Conservation (phyloP, 2,888 invertebrate genomes). For the Acleris holmiana region DNA sequence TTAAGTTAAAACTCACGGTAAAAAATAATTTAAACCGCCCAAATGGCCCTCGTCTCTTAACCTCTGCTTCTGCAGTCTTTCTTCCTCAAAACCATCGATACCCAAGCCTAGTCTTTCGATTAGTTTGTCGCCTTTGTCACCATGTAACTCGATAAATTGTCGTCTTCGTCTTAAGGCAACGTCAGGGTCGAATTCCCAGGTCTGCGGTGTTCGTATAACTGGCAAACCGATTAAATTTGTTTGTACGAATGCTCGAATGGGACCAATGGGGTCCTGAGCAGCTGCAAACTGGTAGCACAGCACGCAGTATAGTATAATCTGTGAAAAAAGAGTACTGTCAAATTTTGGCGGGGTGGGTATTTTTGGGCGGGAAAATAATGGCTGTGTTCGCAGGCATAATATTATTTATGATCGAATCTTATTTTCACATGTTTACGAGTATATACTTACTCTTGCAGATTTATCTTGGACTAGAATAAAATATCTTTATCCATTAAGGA, state of each 20-base stretch:
- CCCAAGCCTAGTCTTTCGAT: constrained; percentile 88
- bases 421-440: too few species aligned
- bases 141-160: constrained; percentile 86
- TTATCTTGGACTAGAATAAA: too few species aligned
- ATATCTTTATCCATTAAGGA: too few species aligned
- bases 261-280: constrained; percentile 55
- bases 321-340: constrained; percentile 51
- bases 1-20: constrained; percentile 48
- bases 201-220: constrained; percentile 81
- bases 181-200: constrained; percentile 88
- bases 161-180: constrained; percentile 83
- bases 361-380: constrained; percentile 13
- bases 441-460: too few species aligned
- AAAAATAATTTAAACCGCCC: constrained; percentile 74
- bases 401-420: too few species aligned
- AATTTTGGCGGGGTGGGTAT: constrained; percentile 40
- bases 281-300: constrained; percentile 53
- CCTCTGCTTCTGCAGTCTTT: constrained; percentile 78
- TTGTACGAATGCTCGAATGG: constrained; percentile 63
- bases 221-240: constrained; percentile 86
- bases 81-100: constrained; percentile 84
- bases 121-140: constrained; percentile 85
- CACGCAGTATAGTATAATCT: constrained; percentile 57
- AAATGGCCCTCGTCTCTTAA: constrained; percentile 84
- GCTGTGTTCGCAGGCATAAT: too few species aligned